Percentiles rank a stretch among this genome's conserved stretches.
These are phyloP conservation scores for Notolepis coatsorum DNA, from an alignment of 2,797 vertebrate species.

Conservation along the genomic window DNA sequence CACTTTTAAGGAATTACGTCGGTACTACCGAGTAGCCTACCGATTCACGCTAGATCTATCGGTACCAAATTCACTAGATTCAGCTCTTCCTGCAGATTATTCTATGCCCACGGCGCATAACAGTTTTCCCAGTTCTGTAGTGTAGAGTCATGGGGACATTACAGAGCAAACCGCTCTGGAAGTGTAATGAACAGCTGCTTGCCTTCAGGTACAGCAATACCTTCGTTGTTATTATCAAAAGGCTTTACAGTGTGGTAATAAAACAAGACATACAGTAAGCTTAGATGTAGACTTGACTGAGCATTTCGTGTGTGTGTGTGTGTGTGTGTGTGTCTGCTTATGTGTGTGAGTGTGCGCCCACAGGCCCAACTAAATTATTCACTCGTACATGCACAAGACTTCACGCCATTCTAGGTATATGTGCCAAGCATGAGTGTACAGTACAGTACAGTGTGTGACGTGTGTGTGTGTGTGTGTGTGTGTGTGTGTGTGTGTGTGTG, in stretches of 20 bases:
- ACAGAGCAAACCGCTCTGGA: no score
- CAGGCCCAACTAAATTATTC: constrained; percentile 68
- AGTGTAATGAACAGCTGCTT: no score
- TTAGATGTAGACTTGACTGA: constrained; percentile 13
- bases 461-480: constrained; percentile 9
- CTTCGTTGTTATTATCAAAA: background rate
- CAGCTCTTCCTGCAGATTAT: no score
- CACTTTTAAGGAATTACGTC: no score
- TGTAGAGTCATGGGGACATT: no score
- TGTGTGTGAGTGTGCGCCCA: constrained; percentile 23
- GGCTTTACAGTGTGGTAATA: background rate
- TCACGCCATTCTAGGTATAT: constrained; percentile 4
- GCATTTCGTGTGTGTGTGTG: constrained; percentile 23
- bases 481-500: background rate
- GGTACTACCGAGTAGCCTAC: no score
- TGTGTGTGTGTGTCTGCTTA: constrained; percentile 12
- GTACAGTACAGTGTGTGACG: constrained; percentile 3
- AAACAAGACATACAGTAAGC: constrained; percentile 4
- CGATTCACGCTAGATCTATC: no score
- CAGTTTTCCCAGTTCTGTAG: no score
- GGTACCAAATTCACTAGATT: no score
- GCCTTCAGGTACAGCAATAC: no score
- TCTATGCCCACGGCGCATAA: no score
- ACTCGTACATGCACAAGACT: constrained; percentile 39
- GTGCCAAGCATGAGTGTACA: no score